Base-by-base conservation (phyloP, 30 jellyfish, hydroid and myxozoan genomes). In the Clytia hemisphaerica region DNA sequence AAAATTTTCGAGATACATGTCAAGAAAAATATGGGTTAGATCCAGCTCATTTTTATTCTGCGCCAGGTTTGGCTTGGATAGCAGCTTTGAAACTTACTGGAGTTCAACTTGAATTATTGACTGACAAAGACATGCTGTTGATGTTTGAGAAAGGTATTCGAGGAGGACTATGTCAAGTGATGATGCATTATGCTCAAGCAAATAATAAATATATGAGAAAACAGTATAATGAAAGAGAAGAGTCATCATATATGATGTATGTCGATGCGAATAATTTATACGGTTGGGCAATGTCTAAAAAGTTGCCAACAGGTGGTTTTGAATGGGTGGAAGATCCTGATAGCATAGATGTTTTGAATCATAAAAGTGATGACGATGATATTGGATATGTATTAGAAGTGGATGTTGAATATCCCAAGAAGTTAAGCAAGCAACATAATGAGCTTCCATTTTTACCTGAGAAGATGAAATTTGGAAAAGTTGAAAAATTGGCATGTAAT, bases 261-360 rank as follows among this genome's bases (percentile, higher is more conserved):
- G 74, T 66, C 21, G 93, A 83, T 46, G 93, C 93, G 2, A 83
- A 83, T 47, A 75, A 83, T 64, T 25, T 67, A 30, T 67, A 78
- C 40, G 92, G 90, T 2, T 83, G 93, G 86, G 88, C 88, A 4
- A 83, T 83, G 95, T 4, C 71, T 5, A 79, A 80, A 49, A 21
- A 50, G 10, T 77, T 80, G n/a, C 83, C 94, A 19, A 61, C 71
- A 0, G 84, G 77, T 28, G 78, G 75, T 40, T 75, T 83, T 45
- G 63, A 57, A 35, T 75, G 93, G 93, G 18, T 74, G 67, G 28
- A 37, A 15, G 91, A 76, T 12, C 25, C 30, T 21, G 76, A 76
- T 65, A n/a, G n/a, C n/a, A 1, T 76, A 27, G 32, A 35, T 18
- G 45, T 48, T 14, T 5, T 67, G 25, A 53, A 47, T 49, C 28